Conservation (phyloP, 2,797 vertebrate species). For the Gymnodraco acuticeps region DNA sequence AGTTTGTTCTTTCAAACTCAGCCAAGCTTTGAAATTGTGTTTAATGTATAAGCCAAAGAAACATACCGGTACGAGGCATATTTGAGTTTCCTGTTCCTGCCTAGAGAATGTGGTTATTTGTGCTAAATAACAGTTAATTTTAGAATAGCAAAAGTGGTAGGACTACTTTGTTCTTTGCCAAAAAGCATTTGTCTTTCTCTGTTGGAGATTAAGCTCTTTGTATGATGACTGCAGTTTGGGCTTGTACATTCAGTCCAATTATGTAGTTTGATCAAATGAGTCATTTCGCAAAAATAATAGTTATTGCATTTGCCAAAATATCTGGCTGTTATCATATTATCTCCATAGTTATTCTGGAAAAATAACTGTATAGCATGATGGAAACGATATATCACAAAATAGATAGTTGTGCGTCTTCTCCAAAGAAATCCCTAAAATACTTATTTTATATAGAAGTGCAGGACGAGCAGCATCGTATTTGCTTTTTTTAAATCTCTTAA, state of each 20-base stretch:
- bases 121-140: conserved; percentile 22
- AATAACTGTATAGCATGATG: background rate
- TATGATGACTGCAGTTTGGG: conserved; percentile 19
- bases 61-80: background rate
- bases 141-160: background rate
- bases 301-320: conserved; percentile 2
- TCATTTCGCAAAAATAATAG: background rate
- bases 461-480: too few species aligned
- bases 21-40: conserved; percentile 29
- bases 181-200: conserved; percentile 13
- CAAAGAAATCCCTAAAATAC: too few species aligned
- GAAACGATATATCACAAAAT: conserved; percentile 10
- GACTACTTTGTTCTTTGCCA: background rate
- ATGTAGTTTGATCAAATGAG: conserved; percentile 15
- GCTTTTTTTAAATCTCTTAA: background rate
- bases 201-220: conserved; percentile 23
- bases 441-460: too few species aligned
- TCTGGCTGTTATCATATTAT: conserved; percentile 9
- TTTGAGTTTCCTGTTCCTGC: conserved; percentile 10
- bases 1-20: conserved; percentile 22
- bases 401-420: conserved; percentile 1
- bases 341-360: background rate
- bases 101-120: conserved; percentile 5
- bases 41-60: conserved; percentile 38
- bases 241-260: background rate